Evolutionary conservation across 2,888 invertebrate species (phyloP), one percentile per base, ranked within the genome.

Genomic region (Choristoneura rosaceana): DNA sequence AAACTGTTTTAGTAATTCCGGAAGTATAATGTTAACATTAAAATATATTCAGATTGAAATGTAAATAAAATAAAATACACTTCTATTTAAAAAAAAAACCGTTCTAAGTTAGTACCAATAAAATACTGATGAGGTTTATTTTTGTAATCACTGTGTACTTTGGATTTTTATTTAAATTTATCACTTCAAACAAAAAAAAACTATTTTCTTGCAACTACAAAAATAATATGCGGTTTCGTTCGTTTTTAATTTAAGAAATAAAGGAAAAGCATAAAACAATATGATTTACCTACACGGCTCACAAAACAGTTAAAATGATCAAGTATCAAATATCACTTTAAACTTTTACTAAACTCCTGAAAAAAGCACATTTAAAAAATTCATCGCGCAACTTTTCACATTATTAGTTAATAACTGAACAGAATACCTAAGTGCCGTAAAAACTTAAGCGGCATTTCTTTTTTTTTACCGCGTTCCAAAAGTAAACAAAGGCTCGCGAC

Each of bases 261-360:
- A 9, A 9, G 3, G 3, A 43, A 43, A 10, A 43, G 9, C 43
- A 47, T 14, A 47, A n/a, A 47, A 47, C 0, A 5, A 5, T 47
- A n/a, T 47, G 3, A 0, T n/a, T 25, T 25, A 25, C 25, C 25
- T 47, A 15, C 50, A 50, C 50, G 50, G 50, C 5, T n/a, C 8
- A 25, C 52, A 2, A 25, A 55, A 25, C 12, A 25, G 4, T 55
- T 25, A 25, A 55, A 25, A 25, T 10, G 10, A 25, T 55, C 4
- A 17, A 8, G 8, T 3, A 17, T 41, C 3, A 17, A 17, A 41
- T 41, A 43, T 61, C 61, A 61, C 61, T 61, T 61, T 4, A 2
- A 41, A 17, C 41, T 61, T 61, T 61, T 15, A 47, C 9, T 38
- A 41, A n/a, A 70, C 63, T 70, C 64, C 17, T 43, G 61, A 47